Base-by-base conservation (phyloP, 2,888 invertebrate species). In the Meteorus cinctellus region DNA sequence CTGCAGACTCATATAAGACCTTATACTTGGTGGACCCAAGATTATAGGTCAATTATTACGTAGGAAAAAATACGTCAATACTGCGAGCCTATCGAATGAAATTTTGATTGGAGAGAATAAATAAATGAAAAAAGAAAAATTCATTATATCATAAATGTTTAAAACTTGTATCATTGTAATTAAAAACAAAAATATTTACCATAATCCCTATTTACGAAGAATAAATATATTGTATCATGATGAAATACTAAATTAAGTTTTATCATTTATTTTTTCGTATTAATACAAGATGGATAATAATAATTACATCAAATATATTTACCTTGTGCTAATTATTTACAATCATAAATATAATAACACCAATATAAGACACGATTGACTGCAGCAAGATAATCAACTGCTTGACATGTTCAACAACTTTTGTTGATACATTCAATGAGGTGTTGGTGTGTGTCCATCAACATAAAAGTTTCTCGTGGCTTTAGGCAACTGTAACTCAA, bases 401-500 rank as follows among this genome's bases (percentile, higher is more conserved):
- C 41, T 12, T 12, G 12, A 41, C 34, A 1, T 41, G 0, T 41
- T 10, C 12, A 41, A 12, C 41, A 41, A 41, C 8, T 2, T 41
- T 41, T 41, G 0, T 41, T 2, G 41, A 41, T 8, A 45, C 12
- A 16, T 76, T 89, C 91, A 99, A 90, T 99, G 99, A 1, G 98
- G 97, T 82, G 96, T 94, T 0, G 99, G 99, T 82, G 94, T 96
- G 87, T 99, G 98, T 19, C 98, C 99, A 88, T 99, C 99, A 1
- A 99, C 99, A 90, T 98, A 98, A 90, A 98, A 98, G 89, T 98
- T 98, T 79, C 97, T 93, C 1, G 98, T 98, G 66, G 96, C 96
- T 88, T 94, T 92, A 0, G 98, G 98, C 82, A 98, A 90, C 83
- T 93, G 91, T 36, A 98, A 87, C 88, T 94, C 94, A 76, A 98